Conservation (phyloP, 2,797 vertebrate species). For the Sebastes vulpes region DNA sequence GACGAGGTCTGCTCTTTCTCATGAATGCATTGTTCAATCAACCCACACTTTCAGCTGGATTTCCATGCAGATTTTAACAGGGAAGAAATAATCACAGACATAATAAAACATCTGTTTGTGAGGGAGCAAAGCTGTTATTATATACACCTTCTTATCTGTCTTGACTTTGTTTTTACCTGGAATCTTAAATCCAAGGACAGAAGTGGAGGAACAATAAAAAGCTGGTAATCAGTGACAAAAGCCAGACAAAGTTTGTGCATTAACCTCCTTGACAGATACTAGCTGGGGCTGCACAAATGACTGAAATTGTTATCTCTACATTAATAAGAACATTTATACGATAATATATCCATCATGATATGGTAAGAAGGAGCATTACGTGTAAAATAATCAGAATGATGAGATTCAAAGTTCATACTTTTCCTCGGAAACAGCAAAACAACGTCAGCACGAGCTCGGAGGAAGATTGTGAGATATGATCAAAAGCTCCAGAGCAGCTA, state of each 20-base stretch:
- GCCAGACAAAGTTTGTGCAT: background rate
- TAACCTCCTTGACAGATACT: background rate
- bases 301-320: background rate
- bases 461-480: background rate
- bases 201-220: background rate
- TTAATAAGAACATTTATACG: background rate
- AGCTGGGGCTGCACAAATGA: background rate
- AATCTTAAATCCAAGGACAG: background rate
- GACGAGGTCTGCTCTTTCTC: background rate
- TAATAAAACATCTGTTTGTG: background rate
- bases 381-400: background rate
- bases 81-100: background rate
- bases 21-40: background rate
- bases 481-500: too few species aligned
- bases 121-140: background rate
- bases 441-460: background rate
- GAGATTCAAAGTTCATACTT: background rate
- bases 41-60: background rate
- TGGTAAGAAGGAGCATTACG: background rate
- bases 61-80: background rate
- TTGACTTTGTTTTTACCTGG: background rate
- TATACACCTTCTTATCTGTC: background rate
- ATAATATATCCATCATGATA: background rate
- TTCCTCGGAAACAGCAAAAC: background rate
- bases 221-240: background rate